Evolutionary conservation across 2,888 invertebrate species (phyloP), one percentile per base, ranked within the genome.

Genomic region (Agrochola lychnidis): DNA sequence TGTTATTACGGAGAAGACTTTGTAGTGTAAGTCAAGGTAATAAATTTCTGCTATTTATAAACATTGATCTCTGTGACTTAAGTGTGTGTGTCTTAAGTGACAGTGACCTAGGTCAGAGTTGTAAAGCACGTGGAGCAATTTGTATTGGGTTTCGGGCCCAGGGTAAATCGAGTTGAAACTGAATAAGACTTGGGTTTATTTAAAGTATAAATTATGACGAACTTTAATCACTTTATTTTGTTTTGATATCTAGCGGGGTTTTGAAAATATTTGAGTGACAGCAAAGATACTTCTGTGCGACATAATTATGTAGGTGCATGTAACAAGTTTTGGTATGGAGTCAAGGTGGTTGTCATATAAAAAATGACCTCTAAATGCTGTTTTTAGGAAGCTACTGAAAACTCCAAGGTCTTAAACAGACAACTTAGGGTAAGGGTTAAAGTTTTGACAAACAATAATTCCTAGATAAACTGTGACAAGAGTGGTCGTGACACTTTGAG

Each of bases 361-460:
- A 30, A 12, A 40, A 22, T 51, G 2, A 57, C 36, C 63, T 22
- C 22, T n/a, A 30, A 12, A 63, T 7, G 6, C 45, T 10, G n/a
- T 19, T 10, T 72, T 22, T 36, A 45, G 16, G 30, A 42, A 72
- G 36, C 53, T 67, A 19, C 73, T 48, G n/a, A 74, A 36, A 45
- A 74, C 45, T 63, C 6, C 6, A 67, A 63, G 51, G 42, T 19
- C 42, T 64, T 2, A n/a, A 48, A 67, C 4, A 48, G 48, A 25
- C 56, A n/a, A 22, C 22, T 36, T 40, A 7, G 5, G 14, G 22
- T 12, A 3, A 45, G 19, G 25, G 45, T 64, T 79, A 7, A 64
- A 79, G 25, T 57, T 79, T 30, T 74, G 63, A 40, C 63, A 79
- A 79, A 51, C 45, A 61, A 22, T 61, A 12, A 22, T 14, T 14